phyloP scores from a whole-genome alignment of 2,113 vertebrate species.

The Aptenodytes forsteri region DNA sequence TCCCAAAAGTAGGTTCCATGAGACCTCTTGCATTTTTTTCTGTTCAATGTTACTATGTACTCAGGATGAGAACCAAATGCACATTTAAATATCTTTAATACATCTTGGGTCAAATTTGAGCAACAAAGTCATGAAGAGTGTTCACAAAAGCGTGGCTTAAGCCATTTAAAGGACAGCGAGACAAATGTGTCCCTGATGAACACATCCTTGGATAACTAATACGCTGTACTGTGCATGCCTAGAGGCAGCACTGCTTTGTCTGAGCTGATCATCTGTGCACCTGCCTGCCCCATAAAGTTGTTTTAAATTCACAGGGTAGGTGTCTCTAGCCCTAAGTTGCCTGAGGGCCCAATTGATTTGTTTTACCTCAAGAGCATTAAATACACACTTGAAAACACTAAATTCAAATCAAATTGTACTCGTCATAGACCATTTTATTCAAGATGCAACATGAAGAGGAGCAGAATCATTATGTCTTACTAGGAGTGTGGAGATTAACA shows the following conservation, averaged over 20 bases:
- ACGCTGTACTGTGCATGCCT: background rate
- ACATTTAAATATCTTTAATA: background rate
- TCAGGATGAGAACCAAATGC: background rate
- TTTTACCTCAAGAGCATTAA: background rate
- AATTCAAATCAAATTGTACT: background rate
- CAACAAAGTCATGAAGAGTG: background rate
- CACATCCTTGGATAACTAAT: background rate
- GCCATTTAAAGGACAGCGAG: background rate
- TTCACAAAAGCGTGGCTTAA: background rate
- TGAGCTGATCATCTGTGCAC: background rate
- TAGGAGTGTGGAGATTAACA: background rate
- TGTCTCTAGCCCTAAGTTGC: background rate
- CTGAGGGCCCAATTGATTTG: background rate
- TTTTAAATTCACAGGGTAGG: background rate
- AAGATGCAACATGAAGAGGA: background rate
- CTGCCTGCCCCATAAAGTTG: background rate
- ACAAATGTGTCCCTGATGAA: background rate
- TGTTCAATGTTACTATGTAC: background rate
- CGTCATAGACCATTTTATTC: background rate
- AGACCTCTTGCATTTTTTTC: background rate
- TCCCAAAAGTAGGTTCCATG: background rate
- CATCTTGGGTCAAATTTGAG: background rate
- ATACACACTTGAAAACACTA: background rate
- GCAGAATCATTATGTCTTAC: background rate
- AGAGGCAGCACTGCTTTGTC: background rate